Conservation (phyloP, 2,797 vertebrate species). For the Epinephelus malabaricus region DNA sequence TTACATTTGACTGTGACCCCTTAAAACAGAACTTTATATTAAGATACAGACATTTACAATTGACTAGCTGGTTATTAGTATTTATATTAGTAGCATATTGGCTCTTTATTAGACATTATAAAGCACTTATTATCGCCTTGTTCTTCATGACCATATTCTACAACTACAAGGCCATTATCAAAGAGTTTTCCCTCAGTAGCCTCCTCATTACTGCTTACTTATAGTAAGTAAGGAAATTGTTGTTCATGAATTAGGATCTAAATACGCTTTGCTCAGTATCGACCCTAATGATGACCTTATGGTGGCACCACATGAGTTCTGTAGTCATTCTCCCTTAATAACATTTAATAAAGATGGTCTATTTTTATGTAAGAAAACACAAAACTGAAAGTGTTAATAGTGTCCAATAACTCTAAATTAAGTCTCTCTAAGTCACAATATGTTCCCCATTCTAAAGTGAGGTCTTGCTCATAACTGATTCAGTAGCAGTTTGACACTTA, state of each 20-base stretch:
- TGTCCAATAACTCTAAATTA: not conserved
- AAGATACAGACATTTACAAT: not conserved
- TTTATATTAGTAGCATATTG: not conserved
- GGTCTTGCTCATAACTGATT: too few relatives aligned
- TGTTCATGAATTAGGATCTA: not conserved
- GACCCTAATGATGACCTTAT: too few relatives aligned
- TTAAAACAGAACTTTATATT: not conserved
- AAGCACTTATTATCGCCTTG: not conserved
- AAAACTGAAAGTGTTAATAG: not conserved
- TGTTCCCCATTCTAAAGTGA: too few relatives aligned
- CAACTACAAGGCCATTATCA: not conserved
- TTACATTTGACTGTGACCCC: too few relatives aligned
- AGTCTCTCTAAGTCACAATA: too few relatives aligned
- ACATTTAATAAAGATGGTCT: not conserved
- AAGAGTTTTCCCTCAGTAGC: not conserved
- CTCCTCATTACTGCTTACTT: not conserved
- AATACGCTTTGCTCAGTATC: not conserved
- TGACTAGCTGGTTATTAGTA: not conserved
- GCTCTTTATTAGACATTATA: not conserved
- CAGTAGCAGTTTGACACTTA: too few relatives aligned
- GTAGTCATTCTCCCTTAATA: not conserved
- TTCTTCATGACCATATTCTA: not conserved
- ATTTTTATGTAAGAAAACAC: not conserved
- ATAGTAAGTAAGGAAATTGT: not conserved
- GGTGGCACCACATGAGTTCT: not conserved